Percentiles rank a stretch among this genome's conserved stretches.
These are phyloP conservation scores for Drosophila ironensis DNA, from an alignment of 1,140 invertebrate genomes.

Conservation along the genomic window DNA sequence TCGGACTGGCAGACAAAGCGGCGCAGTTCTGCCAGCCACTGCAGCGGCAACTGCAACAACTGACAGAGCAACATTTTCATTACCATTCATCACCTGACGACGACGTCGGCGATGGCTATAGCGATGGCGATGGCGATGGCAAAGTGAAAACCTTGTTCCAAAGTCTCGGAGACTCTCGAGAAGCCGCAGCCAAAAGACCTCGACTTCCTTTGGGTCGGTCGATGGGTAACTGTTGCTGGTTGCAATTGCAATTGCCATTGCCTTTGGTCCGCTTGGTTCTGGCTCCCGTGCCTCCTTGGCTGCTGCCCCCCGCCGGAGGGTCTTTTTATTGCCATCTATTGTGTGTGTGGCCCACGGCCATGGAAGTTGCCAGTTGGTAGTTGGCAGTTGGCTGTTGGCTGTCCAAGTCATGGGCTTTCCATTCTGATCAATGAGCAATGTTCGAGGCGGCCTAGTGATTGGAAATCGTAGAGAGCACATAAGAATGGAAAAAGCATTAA, in stretches of 20 bases:
- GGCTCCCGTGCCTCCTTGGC: background rate
- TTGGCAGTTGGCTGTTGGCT: too few relatives aligned
- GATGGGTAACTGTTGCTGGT: constrained; percentile 40
- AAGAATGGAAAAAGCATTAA: background rate
- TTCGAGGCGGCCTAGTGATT: constrained; percentile 4
- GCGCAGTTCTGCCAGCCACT: constrained; percentile 41
- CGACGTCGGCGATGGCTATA: constrained; percentile 18
- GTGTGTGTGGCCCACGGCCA: constrained; percentile 58
- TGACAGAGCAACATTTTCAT: constrained; percentile 79
- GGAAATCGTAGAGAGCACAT: constrained; percentile 12
- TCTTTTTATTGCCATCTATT: constrained; percentile 3
- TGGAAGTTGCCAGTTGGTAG: constrained; percentile 67
- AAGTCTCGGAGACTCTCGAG: constrained; percentile 28
- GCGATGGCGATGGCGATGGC: background rate
- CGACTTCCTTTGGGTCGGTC: constrained; percentile 75
- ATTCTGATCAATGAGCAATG: constrained; percentile 48
- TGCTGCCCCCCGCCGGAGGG: background rate
- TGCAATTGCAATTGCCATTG: background rate
- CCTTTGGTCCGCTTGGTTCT: constrained; percentile 5
- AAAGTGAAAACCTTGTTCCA: constrained; percentile 67
- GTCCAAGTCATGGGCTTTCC: constrained; percentile 48
- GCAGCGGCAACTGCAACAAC: constrained; percentile 42
- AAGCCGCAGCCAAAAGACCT: constrained; percentile 52
- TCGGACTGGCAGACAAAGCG: constrained; percentile 59
- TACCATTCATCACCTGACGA: constrained; percentile 78